phyloP scores from a whole-genome alignment of 2,113 vertebrate species.

The Hemibagrus wyckioides region DNA sequence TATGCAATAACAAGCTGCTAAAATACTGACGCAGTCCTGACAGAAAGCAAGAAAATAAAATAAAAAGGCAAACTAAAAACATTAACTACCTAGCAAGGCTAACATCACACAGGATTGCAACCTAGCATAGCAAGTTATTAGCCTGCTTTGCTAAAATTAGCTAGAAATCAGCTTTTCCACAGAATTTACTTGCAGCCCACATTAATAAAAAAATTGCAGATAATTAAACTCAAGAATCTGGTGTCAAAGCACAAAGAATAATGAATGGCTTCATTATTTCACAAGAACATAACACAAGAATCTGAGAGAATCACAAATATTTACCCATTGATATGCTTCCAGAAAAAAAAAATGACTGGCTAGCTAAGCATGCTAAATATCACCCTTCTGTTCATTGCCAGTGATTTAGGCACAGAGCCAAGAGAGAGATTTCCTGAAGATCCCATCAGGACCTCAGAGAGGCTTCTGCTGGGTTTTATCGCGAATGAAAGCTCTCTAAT shows the following conservation, averaged over 20 bases:
- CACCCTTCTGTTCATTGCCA: not conserved
- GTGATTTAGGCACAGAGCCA: not conserved
- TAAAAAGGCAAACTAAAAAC: not conserved
- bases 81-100: not conserved
- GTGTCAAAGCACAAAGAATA: not conserved
- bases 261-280: not conserved
- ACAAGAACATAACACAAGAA: not conserved
- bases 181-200: not conserved
- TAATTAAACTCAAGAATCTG: not conserved
- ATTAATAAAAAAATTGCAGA: not conserved
- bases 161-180: not conserved
- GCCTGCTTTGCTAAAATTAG: not conserved
- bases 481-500: not conserved
- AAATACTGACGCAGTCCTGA: not conserved
- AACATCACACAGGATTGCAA: too few species aligned
- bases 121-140: not conserved
- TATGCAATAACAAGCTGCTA: not conserved
- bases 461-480: not conserved
- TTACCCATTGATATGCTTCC: not conserved
- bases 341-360: not conserved
- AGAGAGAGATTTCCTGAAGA: not conserved
- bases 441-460: not conserved
- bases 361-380: not conserved
- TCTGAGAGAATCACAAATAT: not conserved
- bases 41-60: not conserved